A percentile compares a stretch with the other conserved stretches of the same genome.
phyloP scores from a whole-genome alignment of 2,113 vertebrate species.

The Clarias gariepinus region DNA sequence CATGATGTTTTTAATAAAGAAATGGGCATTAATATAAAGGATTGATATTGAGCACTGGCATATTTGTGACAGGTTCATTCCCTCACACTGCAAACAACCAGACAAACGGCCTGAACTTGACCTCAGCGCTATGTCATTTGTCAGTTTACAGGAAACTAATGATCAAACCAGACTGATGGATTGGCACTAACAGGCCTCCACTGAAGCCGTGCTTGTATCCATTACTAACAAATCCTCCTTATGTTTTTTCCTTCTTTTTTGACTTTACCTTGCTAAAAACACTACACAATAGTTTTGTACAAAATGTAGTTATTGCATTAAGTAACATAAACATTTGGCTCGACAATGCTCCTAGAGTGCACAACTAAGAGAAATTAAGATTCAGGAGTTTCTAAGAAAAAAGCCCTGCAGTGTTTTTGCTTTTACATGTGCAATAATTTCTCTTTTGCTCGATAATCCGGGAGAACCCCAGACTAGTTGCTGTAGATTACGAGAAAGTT shows the following conservation, averaged over 20 bases:
- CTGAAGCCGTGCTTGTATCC: background rate
- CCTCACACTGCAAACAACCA: background rate
- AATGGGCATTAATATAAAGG: background rate
- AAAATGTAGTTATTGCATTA: background rate
- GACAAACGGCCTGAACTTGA: background rate
- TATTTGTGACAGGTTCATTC: background rate
- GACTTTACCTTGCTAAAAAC: background rate
- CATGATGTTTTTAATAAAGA: background rate
- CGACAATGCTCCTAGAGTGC: background rate
- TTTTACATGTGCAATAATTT: background rate
- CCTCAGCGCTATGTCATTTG: conserved; percentile 13
- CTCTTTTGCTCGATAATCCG: background rate
- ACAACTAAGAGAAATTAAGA: background rate
- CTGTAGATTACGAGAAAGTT: background rate
- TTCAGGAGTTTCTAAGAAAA: no score
- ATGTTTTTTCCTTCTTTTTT: background rate
- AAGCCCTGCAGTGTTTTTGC: background rate
- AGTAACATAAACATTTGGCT: background rate
- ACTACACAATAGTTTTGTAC: background rate
- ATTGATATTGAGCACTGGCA: background rate
- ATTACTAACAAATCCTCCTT: background rate
- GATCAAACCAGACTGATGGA: background rate
- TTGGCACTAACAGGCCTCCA: conserved; percentile 7
- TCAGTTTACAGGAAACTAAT: conserved; percentile 27
- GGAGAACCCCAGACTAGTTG: no score